Conservation (phyloP, 2,113 vertebrate species). For the Corythaixoides concolor region DNA sequence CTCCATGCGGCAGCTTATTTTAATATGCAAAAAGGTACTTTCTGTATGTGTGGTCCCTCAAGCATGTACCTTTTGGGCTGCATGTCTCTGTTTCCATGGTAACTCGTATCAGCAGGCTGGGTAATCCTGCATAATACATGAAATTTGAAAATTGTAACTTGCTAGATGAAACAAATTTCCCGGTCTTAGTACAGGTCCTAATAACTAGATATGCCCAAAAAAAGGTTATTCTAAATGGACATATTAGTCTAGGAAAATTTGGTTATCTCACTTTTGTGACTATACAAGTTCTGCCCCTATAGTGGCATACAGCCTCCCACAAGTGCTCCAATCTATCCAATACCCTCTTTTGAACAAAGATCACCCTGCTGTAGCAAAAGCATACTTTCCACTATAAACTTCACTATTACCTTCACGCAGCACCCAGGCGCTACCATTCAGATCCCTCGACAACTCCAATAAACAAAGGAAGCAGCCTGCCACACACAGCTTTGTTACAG, state of each 20-base stretch:
- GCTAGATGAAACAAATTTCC: not conserved
- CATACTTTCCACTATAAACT: not conserved
- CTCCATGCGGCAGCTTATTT: not conserved
- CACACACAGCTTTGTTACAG: not conserved
- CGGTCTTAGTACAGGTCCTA: not conserved
- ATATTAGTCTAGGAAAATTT: not conserved
- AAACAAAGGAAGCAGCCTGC: not conserved
- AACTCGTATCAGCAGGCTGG: not conserved
- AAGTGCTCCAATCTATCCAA: not conserved
- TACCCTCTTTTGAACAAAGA: not conserved
- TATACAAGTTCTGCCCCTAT: not conserved
- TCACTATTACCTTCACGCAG: not conserved
- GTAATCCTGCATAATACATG: slow-evolving; percentile 13
- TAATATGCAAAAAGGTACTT: not conserved
- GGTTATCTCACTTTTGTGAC: not conserved
- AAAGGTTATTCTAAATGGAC: not conserved
- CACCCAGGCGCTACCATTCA: not conserved
- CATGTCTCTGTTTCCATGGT: slow-evolving; percentile 9
- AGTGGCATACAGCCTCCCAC: not conserved
- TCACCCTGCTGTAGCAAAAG: not conserved
- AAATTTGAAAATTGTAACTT: slow-evolving; percentile 40
- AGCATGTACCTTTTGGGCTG: slow-evolving; percentile 19
- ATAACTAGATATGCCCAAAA: not conserved
- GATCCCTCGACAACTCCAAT: not conserved
- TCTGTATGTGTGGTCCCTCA: slow-evolving; percentile 19